Evolutionary conservation across 2,888 invertebrate genomes (phyloP).

Genomic region (Tethea ocularis): DNA sequence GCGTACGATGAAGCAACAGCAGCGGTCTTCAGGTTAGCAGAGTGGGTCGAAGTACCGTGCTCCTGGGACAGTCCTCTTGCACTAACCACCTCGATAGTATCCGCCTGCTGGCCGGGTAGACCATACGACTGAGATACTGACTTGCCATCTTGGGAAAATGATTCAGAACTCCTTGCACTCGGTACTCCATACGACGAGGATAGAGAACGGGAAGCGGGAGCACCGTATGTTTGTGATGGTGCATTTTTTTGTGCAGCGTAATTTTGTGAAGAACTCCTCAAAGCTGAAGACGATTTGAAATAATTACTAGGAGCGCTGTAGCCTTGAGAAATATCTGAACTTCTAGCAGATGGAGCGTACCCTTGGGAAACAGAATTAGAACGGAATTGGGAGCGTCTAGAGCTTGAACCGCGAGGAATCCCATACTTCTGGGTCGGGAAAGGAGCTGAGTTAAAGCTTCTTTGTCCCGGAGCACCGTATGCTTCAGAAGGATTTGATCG

Average conservation of each 20-base stretch:
- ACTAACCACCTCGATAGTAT: slow-evolving; percentile 69
- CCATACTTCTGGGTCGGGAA: slow-evolving; percentile 48
- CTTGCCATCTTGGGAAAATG: slow-evolving; percentile 41
- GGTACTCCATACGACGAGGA: slow-evolving; percentile 48
- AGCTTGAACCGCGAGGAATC: slow-evolving; percentile 38
- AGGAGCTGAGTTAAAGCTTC: slow-evolving; percentile 35
- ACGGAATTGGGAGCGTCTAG: slow-evolving; percentile 29
- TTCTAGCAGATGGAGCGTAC: slow-evolving; percentile 48
- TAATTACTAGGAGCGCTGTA: slow-evolving; percentile 53
- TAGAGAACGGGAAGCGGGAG: slow-evolving; percentile 38
- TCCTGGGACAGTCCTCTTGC: slow-evolving; percentile 54
- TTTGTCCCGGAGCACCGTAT: slow-evolving; percentile 49
- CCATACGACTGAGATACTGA: slow-evolving; percentile 54
- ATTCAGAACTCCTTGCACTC: slow-evolving; percentile 39
- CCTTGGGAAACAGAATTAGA: slow-evolving; percentile 45
- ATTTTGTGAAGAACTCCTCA: slow-evolving; percentile 31
- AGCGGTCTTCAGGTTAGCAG: slow-evolving; percentile 53
- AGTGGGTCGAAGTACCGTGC: slow-evolving; percentile 66
- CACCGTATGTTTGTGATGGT: slow-evolving; percentile 38
- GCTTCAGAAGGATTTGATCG: slow-evolving; percentile 50
- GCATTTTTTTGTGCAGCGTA: slow-evolving; percentile 48
- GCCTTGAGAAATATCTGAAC: slow-evolving; percentile 36
- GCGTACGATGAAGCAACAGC: slow-evolving; percentile 62
- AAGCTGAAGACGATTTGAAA: slow-evolving; percentile 40
- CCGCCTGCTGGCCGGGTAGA: slow-evolving; percentile 47